Evolutionary conservation across 2,888 invertebrate species (phyloP), one percentile per base, ranked within the genome.

Genomic region (Galerucella pusilla): DNA sequence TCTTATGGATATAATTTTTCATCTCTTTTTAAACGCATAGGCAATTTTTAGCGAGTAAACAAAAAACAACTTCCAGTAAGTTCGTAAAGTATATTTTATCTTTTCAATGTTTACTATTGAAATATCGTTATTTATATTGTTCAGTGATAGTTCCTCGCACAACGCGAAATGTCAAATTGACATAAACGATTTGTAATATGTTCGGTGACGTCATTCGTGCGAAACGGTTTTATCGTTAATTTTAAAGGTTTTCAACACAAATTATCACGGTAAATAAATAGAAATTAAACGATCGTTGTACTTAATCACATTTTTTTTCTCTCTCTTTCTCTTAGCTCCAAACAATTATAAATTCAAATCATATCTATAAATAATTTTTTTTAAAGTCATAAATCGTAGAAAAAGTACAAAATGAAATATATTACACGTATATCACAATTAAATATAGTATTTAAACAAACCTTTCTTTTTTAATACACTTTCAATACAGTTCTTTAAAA

Each of bases 341-440:
- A 20, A 45, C 20, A 57, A 54, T 57, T 16, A 57, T 57, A 57
- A 46, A 65, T 65, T 11, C 12, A 65, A 65, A n/a, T 63, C 35
- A 63, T 42, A 64, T 45, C 1, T 45, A 45, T 45, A 65, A 66
- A 66, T 57, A 72, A 72, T 46, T 72, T 64, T 64, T 66, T 35
- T 35, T 35, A 35, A 54, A 71, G 42, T 65, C 71, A 65, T 72
- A 66, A 72, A 66, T 66, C 59, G 75, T 78, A 78, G 75, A 78
- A 77, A 75, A 77, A 78, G 75, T 78, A 77, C 77, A 78, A 78
- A 77, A 75, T 73, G 66, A 77, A 78, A 74, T 76, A 75, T 78
- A 78, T 78, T 77, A 72, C 76, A 77, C 72, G 71, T 69, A 69
- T 78, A 77, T 77, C 76, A 78, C 77, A 78, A 75, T 77, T 71